phyloP scores from a whole-genome alignment of 37 sponge, comb jelly and placozoan species.

The Hexactinellida sp. region DNA sequence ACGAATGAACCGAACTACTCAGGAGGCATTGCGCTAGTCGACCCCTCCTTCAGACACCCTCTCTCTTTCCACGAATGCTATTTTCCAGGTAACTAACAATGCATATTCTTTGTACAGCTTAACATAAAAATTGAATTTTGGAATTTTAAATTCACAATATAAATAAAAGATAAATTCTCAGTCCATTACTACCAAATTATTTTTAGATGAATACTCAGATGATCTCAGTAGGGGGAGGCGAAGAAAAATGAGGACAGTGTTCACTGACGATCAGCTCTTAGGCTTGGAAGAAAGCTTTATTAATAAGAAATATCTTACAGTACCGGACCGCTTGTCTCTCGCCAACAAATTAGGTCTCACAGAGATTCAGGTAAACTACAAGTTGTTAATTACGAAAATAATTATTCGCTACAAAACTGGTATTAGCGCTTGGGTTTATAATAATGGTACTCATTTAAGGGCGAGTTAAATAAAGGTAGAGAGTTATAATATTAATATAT shows the following conservation, averaged over 20 bases:
- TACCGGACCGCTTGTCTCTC: constrained; percentile 80
- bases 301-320: constrained; percentile 82
- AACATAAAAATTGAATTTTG: not conserved
- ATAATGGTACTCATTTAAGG: too few relatives aligned
- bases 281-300: constrained; percentile 83
- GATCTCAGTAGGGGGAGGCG: constrained; percentile 16
- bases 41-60: not conserved
- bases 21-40: not conserved
- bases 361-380: constrained; percentile 66
- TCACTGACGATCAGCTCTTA: constrained; percentile 78
- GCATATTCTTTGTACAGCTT: not conserved
- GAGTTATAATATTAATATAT: too few relatives aligned
- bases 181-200: not conserved
- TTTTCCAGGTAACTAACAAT: not conserved
- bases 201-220: not conserved
- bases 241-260: constrained; percentile 83
- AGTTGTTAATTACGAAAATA: not conserved
- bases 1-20: not conserved
- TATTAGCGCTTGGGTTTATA: too few relatives aligned
- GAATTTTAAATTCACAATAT: too few relatives aligned
- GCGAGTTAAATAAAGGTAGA: too few relatives aligned
- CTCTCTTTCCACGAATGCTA: constrained; percentile 13
- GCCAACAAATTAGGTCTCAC: constrained; percentile 68
- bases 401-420: not conserved
- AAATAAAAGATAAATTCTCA: not conserved